A percentile compares a stretch with the other conserved stretches of the same genome.
Evolutionary conservation across 2,888 invertebrate species (phyloP).

Genomic region (Dromius quadrimaculatus): DNA sequence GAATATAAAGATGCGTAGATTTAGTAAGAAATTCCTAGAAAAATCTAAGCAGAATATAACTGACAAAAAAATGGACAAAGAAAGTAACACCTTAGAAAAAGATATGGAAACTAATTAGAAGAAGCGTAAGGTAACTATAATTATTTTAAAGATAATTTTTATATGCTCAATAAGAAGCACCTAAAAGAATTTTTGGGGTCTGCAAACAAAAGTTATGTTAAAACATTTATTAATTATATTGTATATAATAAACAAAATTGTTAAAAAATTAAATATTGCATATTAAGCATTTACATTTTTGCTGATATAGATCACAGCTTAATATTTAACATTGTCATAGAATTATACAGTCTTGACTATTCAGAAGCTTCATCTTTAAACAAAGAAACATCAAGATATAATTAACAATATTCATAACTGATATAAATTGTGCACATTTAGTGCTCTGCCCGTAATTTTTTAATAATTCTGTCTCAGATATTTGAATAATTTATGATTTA

Average conservation of each 20-base stretch:
- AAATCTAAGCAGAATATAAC: not conserved
- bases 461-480: slow-evolving; percentile 28
- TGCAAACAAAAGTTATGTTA: not conserved
- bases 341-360: slow-evolving; percentile 18
- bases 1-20: slow-evolving; percentile 75
- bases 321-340: slow-evolving; percentile 31
- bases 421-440: slow-evolving; percentile 19
- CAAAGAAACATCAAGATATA: slow-evolving; percentile 24
- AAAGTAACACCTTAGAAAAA: not conserved
- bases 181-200: too few species aligned
- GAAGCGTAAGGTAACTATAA: too few species aligned
- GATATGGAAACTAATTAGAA: slow-evolving; percentile 3
- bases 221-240: slow-evolving; percentile 25
- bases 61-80: not conserved
- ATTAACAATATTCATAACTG: slow-evolving; percentile 15
- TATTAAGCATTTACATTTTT: slow-evolving; percentile 24
- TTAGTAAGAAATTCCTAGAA: slow-evolving; percentile 64
- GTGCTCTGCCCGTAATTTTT: slow-evolving; percentile 9
- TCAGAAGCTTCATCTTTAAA: slow-evolving; percentile 28
- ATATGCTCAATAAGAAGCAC: too few species aligned
- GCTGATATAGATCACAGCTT: slow-evolving; percentile 37
- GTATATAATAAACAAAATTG: slow-evolving; percentile 28
- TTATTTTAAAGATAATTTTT: too few species aligned
- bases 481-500: slow-evolving; percentile 36
- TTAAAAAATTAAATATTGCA: slow-evolving; percentile 35